Percentiles rank a stretch among this genome's conserved stretches.
Evolutionary conservation across 2,113 vertebrate genomes (phyloP).

Genomic region (Lichenostomus cassidix): DNA sequence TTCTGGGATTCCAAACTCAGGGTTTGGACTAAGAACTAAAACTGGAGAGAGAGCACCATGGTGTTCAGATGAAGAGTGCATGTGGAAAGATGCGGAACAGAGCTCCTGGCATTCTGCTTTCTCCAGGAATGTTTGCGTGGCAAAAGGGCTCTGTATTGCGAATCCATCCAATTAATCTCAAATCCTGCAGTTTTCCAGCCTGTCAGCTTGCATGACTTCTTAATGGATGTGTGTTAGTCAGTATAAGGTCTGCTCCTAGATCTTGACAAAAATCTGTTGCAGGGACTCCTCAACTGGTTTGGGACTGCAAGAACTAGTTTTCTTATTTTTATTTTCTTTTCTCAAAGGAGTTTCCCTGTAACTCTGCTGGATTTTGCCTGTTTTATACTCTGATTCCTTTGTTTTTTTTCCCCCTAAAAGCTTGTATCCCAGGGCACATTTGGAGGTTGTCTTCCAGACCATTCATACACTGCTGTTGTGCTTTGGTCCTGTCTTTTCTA

Average conservation of each 20-base stretch:
- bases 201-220: background rate
- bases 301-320: background rate
- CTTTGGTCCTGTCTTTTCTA: background rate
- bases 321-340: background rate
- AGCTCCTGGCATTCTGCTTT: background rate
- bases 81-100: background rate
- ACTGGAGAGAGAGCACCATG: background rate
- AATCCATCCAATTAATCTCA: background rate
- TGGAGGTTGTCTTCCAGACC: background rate
- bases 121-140: fast-evolving
- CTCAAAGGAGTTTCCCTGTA: background rate
- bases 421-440: background rate
- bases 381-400: background rate
- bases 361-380: background rate
- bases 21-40: background rate
- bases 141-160: fast-evolving
- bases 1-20: background rate
- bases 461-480: background rate
- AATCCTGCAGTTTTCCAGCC: background rate
- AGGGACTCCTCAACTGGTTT: fast-evolving
- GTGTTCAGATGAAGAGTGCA: background rate
- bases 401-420: background rate
- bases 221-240: background rate
- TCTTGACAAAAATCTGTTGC: background rate
- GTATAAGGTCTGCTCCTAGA: background rate